These are phyloP conservation scores for Pandemis cinnamomeana DNA, from an alignment of 2,888 invertebrate species.

Conservation along the genomic window DNA sequence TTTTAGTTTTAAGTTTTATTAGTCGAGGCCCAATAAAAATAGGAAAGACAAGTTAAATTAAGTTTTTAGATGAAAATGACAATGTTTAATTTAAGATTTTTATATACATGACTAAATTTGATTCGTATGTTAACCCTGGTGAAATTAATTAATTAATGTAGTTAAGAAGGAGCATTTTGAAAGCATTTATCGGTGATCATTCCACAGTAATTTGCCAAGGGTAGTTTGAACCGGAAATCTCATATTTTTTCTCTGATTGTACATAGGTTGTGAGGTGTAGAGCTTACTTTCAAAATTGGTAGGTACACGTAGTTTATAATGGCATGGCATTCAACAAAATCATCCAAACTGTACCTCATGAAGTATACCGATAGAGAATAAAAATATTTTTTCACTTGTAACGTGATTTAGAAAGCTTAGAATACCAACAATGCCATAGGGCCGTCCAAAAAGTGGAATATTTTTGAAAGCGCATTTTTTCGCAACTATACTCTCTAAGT, in stretches of 20 bases:
- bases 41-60: slow-evolving; percentile 41
- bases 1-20: slow-evolving; percentile 34
- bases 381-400: slow-evolving; percentile 70
- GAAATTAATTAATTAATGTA: slow-evolving; percentile 42
- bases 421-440: slow-evolving; percentile 44
- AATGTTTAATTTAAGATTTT: slow-evolving; percentile 32
- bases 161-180: slow-evolving; percentile 45
- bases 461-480: slow-evolving; percentile 13
- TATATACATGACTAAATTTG: slow-evolving; percentile 33
- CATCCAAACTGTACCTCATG: slow-evolving; percentile 68
- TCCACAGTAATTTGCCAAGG: slow-evolving; percentile 61
- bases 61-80: slow-evolving; percentile 40
- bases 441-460: slow-evolving; percentile 55
- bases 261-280: slow-evolving; percentile 66
- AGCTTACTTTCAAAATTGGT: slow-evolving; percentile 54
- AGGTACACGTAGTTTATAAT: slow-evolving; percentile 38
- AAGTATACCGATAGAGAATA: slow-evolving; percentile 53
- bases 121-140: slow-evolving; percentile 21
- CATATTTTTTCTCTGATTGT: slow-evolving; percentile 59
- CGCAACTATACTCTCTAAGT: not conserved
- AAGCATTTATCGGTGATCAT: slow-evolving; percentile 65
- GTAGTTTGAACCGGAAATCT: slow-evolving; percentile 71
- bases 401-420: slow-evolving; percentile 40
- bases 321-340: slow-evolving; percentile 43
- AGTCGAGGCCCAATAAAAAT: slow-evolving; percentile 21